Percentiles rank a stretch among this genome's conserved stretches.
Conservation (phyloP, 30 jellyfish, hydroid and myxozoan species). For the Pelagia noctiluca region DNA sequence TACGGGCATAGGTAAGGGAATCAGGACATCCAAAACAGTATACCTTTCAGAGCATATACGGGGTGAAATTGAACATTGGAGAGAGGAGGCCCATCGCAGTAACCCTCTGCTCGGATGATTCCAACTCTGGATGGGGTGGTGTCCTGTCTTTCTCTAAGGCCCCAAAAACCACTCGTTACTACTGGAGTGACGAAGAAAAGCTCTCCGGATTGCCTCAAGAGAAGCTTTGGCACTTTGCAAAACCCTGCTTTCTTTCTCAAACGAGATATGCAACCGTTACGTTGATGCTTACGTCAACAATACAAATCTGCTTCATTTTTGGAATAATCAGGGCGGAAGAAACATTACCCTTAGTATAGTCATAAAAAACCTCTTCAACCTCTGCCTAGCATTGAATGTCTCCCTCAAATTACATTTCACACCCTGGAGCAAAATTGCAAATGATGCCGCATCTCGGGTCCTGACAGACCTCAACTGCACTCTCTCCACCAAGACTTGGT, state of each 20-base stretch:
- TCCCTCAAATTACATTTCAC: background rate
- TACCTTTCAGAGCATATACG: background rate
- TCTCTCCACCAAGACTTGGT: background rate
- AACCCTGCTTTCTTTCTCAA: slow-evolving; percentile 6
- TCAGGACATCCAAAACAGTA: no score
- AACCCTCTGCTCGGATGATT: background rate
- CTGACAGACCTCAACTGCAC: background rate
- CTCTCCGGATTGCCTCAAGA: background rate
- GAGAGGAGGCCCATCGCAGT: slow-evolving; percentile 7
- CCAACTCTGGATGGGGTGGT: slow-evolving; percentile 3
- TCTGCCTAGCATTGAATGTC: background rate
- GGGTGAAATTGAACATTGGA: slow-evolving; percentile 19
- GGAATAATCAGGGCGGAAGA: background rate
- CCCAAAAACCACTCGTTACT: background rate
- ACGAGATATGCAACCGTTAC: background rate
- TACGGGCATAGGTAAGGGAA: background rate
- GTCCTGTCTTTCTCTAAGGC: background rate
- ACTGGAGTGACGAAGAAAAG: background rate
- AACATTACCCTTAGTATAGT: background rate
- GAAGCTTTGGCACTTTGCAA: background rate
- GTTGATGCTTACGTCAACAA: slow-evolving; percentile 13
- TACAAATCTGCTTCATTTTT: background rate
- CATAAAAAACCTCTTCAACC: background rate
- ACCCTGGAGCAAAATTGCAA: background rate
- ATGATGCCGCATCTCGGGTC: background rate